A percentile compares a stretch with the other conserved stretches of the same genome.
These are phyloP conservation scores for Apamea monoglypha DNA, from an alignment of 2,888 invertebrate species.

Conservation along the genomic window DNA sequence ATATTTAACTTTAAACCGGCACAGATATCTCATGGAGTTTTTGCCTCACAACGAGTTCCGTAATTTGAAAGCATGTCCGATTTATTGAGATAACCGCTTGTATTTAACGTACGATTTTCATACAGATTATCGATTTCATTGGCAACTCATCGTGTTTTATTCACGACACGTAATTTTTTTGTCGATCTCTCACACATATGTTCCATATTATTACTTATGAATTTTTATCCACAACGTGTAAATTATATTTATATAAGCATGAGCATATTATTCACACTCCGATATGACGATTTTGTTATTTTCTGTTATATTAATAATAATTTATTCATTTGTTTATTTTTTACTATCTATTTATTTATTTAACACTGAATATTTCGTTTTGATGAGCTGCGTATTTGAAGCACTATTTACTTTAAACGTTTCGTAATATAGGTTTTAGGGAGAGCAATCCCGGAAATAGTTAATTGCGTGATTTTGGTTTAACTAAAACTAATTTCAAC, in stretches of 20 bases:
- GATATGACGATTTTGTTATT: constrained; percentile 59
- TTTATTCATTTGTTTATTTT: constrained; percentile 62
- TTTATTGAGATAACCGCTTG: constrained; percentile 73
- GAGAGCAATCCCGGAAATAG: constrained; percentile 26
- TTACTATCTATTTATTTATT: constrained; percentile 69
- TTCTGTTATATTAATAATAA: constrained; percentile 61
- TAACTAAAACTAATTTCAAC: constrained; percentile 39
- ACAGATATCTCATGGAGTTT: constrained; percentile 67
- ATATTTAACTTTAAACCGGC: constrained; percentile 69
- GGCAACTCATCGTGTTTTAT: constrained; percentile 76
- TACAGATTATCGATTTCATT: constrained; percentile 71
- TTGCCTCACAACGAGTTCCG: constrained; percentile 61
- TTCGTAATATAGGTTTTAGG: constrained; percentile 31
- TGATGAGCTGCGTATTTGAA: constrained; percentile 35
- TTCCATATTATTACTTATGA: constrained; percentile 69
- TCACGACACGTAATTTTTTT: constrained; percentile 74
- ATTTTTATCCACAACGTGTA: constrained; percentile 77
- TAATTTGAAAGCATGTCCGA: constrained; percentile 74
- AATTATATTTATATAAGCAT: constrained; percentile 84
- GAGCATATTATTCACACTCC: constrained; percentile 75
- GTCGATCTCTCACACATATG: constrained; percentile 68
- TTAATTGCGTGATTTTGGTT: constrained; percentile 26
- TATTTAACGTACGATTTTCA: constrained; percentile 72
- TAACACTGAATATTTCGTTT: constrained; percentile 49
- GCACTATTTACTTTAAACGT: constrained; percentile 49